Conservation (phyloP, 1,140 invertebrate genomes). For the Cyrtorhinus lividipennis region DNA sequence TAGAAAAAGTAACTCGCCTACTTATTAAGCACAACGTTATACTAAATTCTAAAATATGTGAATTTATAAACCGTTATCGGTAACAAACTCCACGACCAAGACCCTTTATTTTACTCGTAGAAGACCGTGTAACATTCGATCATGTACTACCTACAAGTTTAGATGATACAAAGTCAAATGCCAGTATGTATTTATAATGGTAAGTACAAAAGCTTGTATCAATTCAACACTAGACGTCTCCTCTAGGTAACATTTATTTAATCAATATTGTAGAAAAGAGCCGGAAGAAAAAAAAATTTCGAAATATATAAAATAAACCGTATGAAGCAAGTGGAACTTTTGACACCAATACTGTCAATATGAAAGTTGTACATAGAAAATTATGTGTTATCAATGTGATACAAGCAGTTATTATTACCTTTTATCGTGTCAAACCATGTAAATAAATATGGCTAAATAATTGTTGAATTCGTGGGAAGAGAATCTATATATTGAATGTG, state of each 20-base stretch:
- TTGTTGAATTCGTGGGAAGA: background rate
- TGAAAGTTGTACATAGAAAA: background rate
- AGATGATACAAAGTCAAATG: background rate
- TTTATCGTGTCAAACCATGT: background rate
- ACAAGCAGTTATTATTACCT: background rate
- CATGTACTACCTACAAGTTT: background rate
- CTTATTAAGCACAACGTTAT: too few species aligned
- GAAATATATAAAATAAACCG: background rate
- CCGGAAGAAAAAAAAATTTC: background rate
- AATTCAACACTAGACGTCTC: background rate
- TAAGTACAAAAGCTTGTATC: background rate
- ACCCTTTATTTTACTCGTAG: too few species aligned
- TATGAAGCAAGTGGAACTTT: background rate
- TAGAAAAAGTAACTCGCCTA: too few species aligned
- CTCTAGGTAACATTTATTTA: background rate
- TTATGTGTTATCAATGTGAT: background rate
- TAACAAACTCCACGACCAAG: too few species aligned
- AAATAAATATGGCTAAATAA: background rate
- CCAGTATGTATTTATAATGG: background rate
- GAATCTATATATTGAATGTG: background rate
- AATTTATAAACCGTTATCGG: too few species aligned
- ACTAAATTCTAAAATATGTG: too few species aligned
- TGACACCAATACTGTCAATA: background rate
- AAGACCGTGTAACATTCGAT: too few species aligned
- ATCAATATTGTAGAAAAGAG: background rate